A percentile compares a stretch with the other conserved stretches of the same genome.
These are phyloP conservation scores for Melinaea marsaeus DNA, from an alignment of 2,888 invertebrate species.

Conservation along the genomic window DNA sequence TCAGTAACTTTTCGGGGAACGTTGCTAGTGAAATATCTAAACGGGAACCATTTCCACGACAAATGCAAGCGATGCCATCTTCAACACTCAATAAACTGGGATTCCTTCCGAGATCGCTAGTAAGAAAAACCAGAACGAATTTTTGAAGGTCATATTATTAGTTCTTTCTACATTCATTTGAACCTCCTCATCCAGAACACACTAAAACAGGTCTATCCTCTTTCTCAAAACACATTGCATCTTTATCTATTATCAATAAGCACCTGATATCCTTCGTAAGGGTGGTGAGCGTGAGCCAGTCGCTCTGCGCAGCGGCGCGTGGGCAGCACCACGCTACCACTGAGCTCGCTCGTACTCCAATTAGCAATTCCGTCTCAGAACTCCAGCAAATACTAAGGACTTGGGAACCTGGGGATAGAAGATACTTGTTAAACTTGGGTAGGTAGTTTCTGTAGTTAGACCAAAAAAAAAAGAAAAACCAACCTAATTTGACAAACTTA, in stretches of 20 bases:
- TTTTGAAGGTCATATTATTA: neutral
- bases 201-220: no score
- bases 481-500: conserved; percentile 86
- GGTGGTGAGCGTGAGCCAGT: conserved; percentile 66
- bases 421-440: neutral
- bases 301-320: conserved; percentile 59
- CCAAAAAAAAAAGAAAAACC: conserved; percentile 32
- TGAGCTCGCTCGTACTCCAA: conserved; percentile 65
- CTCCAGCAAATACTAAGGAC: conserved; percentile 70
- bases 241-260: neutral
- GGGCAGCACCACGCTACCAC: conserved; percentile 73
- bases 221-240: no score
- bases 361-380: conserved; percentile 64
- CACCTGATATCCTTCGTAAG: conserved; percentile 66
- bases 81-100: conserved; percentile 89
- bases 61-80: conserved; percentile 89
- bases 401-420: conserved; percentile 56
- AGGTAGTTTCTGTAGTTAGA: no score
- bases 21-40: conserved; percentile 85
- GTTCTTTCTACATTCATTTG: no score
- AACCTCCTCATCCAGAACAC: no score
- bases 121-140: conserved; percentile 16
- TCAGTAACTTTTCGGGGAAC: conserved; percentile 79
- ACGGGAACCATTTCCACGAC: conserved; percentile 93
- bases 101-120: conserved; percentile 91